Evolutionary conservation across 2,797 vertebrate species (phyloP), one percentile per base, ranked within the genome.

Genomic region (Streptopelia turtur): DNA sequence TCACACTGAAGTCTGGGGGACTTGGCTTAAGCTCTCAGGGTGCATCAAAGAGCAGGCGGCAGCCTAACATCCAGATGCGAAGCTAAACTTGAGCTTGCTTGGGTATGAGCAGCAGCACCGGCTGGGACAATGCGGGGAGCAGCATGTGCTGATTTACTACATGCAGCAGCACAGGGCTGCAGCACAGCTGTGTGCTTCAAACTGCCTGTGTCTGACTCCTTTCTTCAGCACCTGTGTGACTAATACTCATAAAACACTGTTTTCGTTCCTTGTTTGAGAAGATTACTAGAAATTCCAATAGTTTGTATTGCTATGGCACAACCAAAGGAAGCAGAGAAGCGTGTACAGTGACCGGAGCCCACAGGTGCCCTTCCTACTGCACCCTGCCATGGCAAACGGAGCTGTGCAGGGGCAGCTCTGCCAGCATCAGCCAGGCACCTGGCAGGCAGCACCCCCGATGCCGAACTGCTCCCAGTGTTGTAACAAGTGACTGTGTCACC

Each of bases 281-380:
- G 16, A n/a, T 70, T 75, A 7, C 69, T n/a, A 25, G 69, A 43
- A 63, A 43, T 15, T 13, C 35, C 57, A 25, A 14, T 5, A 17
- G 17, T 20, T 4, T 79, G 55, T 10, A 9, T 9, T 17, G 56
- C 43, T 50, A 0, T 0, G 27, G 65, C 65, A 18, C 8, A 33
- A 15, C 8, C 18, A 15, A 71, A 78, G 59, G 47, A 68, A 63
- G 2, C 14, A 28, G 71, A 33, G 72, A 31, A 47, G 18, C 0
- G 2, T 0, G 1, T 11, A 1, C 0, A 4, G 28, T 12, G 30
- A 53, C 3, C 5, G 2, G 30, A 63, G 64, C 20, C 55, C 57
- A 8, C 8, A 1, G 17, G 16, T 10, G 35, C 39, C 72, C 31
- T 30, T 41, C 13, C 76, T 20, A 45, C n/a, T 11, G 0, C 0